Evolutionary conservation across 1,140 invertebrate genomes (phyloP), one percentile per base, ranked within the genome.

Genomic region (Papilio machaon): DNA sequence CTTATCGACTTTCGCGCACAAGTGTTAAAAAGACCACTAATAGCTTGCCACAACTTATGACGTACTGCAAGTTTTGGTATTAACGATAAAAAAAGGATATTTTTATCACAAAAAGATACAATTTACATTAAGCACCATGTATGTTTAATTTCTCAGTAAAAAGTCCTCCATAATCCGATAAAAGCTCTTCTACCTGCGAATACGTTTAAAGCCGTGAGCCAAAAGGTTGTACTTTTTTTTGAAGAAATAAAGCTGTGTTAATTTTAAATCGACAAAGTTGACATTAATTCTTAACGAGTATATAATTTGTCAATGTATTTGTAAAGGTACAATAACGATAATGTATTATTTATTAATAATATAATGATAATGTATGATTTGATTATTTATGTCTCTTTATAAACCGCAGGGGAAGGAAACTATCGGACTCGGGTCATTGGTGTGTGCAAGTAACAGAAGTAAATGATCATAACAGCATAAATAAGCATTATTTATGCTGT

Each of bases 181-280:
- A 83, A 81, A 82, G 78, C 81, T 79, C 35, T 23, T 64, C 54
- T 64, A 76, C 78, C 79, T 81, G 58, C 80, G 70, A 84, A 80
- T 77, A 73, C 58, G 64, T 82, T 67, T 67, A 73, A 81, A 82
- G 73, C 67, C 78, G 79, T 70, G 30, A 73, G 49, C 75, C 79
- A 79, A 79, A 79, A 82, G 74, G 35, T 76, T 84, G 80, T 84
- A 43, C 49, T 79, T 79, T 78, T 77, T 80, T 82, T 58, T 60
- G 23, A 0, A 76, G 78, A 81, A 74, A 73, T 67, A 81, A 58
- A 76, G 79, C 80, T 77, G 43, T 82, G n/a, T 80, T 80, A 60
- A 77, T 84, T 73, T 75, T 73, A 30, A 78, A 80, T 83, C 74
- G 73, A 70, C 47, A 70, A 79, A 60, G 52, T 78, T 64, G 43